phyloP scores from a whole-genome alignment of 2,113 vertebrate genomes.

The Porphyrio hochstetteri region DNA sequence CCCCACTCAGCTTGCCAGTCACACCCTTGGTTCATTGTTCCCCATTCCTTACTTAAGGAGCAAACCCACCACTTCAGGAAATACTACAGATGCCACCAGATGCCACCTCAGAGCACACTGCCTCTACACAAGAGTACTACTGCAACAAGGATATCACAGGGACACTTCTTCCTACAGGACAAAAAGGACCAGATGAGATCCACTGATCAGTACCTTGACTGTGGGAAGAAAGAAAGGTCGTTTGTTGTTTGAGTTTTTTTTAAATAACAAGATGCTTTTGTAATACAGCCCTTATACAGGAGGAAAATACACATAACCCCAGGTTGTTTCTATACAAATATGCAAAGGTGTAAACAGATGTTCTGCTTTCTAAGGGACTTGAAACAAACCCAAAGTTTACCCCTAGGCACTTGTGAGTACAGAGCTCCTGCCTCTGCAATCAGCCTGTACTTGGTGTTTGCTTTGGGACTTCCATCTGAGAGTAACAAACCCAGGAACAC shows the following conservation, averaged over 20 bases:
- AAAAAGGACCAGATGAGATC: neutral
- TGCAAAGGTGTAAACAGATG: neutral
- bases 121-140: neutral
- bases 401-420: slow-evolving; percentile 36
- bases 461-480: neutral
- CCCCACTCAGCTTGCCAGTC: neutral
- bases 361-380: slow-evolving; percentile 1
- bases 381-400: slow-evolving; percentile 9
- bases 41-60: neutral
- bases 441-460: neutral
- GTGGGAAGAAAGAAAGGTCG: neutral
- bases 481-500: neutral
- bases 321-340: neutral
- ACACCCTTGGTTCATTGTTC: neutral
- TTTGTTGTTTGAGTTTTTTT: neutral
- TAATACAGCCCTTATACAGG: neutral
- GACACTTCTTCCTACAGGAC: neutral
- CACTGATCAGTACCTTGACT: neutral
- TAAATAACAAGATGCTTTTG: neutral
- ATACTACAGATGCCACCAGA: neutral
- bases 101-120: neutral
- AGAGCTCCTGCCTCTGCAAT: neutral
- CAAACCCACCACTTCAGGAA: slow-evolving; percentile 3
- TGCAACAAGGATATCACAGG: neutral
- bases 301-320: neutral